Base-by-base conservation (phyloP, 2,113 vertebrate genomes). In the Neogobius melanostomus region DNA sequence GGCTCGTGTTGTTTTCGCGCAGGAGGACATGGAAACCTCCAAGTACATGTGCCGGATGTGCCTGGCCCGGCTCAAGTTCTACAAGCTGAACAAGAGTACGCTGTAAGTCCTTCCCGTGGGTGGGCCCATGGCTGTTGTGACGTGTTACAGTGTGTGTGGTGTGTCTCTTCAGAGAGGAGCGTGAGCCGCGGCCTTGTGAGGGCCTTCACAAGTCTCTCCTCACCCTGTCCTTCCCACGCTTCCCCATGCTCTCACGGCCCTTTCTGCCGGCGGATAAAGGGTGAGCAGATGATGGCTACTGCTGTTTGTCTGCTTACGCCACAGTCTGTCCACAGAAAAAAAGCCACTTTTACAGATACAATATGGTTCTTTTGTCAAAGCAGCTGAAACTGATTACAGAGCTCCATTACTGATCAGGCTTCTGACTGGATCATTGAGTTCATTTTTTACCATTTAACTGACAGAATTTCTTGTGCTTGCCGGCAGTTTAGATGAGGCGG, bases 11-110 rank as follows among this genome's bases (percentile, higher is more conserved):
- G 28, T 66, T 51, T 44, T 72, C 73, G 16, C 74, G 6, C 85
- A 99, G 98, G 98, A 99, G 91, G 98, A 99, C 92, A 96, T 99
- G 95, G 98, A 99, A 94, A 98, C 97, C 21, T 97, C 97, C 71
- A 99, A 99, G 90, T 99, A 99, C 6, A 93, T 99, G 51, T 99
- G 96, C 93, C 94, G 98, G 86, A 96, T 99, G 91, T 98, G 95
- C 84, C 93, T 97, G 75, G 96, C 96, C 21, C 92, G 98, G 72
- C 97, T 98, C 91, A 98, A 98, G 85, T 99, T 99, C 91, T 99
- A 99, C 91, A 95, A 96, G 91, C 91, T 98, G 73, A 97, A 99
- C 91, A 96, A 95, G 88, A 95, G 94, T 80, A 96, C 89, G 89
- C 87, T 98, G 98, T 99, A 91, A 98, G 98, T 98, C 63, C 66